Evolutionary conservation across 2,888 invertebrate genomes (phyloP).

Genomic region (Athrips mouffetella): DNA sequence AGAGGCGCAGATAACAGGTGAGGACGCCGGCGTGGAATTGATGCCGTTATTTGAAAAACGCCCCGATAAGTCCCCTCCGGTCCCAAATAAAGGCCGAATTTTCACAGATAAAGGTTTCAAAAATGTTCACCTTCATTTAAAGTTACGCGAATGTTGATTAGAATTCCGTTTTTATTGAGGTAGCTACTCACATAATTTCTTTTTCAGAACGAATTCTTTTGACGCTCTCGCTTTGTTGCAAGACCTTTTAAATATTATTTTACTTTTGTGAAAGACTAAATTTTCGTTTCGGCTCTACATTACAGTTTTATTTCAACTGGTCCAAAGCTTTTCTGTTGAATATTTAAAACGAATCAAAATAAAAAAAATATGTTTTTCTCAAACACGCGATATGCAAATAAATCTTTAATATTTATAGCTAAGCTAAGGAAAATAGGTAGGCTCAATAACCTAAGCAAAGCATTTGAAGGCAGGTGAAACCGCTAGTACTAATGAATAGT

Average conservation of each 20-base stretch:
- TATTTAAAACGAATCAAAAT: too few species aligned
- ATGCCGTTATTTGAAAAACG: constrained; percentile 64
- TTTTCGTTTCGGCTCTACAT: not conserved
- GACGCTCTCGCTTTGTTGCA: not conserved
- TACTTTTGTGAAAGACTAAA: not conserved
- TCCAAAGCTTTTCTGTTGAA: too few species aligned
- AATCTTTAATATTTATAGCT: too few species aligned
- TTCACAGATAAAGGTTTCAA: constrained; percentile 53
- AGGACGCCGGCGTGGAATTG: constrained; percentile 55
- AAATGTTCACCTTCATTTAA: constrained; percentile 60
- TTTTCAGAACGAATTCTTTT: constrained; percentile 2
- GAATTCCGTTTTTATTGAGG: constrained; percentile 35
- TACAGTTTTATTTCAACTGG: too few species aligned
- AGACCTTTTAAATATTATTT: not conserved
- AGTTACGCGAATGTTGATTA: constrained; percentile 53
- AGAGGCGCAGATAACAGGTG: constrained; percentile 60
- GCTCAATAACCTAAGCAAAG: too few species aligned
- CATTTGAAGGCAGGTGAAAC: too few species aligned
- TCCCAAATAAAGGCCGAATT: constrained; percentile 55
- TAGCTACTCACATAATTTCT: constrained; percentile 5
- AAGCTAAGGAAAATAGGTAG: too few species aligned
- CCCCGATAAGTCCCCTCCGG: constrained; percentile 61
- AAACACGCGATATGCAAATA: too few species aligned
- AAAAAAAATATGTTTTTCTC: too few species aligned
- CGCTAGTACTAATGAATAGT: too few species aligned